Base-by-base conservation (phyloP, 2,113 vertebrate species). In the Tragelaphus scriptus region DNA sequence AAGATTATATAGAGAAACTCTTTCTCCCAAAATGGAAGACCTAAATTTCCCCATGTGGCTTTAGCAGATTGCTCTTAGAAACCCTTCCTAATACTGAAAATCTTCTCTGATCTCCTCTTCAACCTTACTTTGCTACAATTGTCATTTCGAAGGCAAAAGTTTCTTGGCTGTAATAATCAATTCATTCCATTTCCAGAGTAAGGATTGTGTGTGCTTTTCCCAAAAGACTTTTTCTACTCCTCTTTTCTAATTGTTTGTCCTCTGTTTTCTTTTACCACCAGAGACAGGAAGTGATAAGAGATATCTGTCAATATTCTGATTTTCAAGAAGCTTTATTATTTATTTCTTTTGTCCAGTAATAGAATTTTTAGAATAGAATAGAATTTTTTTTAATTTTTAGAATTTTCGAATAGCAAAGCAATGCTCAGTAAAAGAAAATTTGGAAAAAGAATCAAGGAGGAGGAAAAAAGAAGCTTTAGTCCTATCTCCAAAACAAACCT, bases 401-500 rank as follows among this genome's bases (percentile, higher is more conserved):
- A 61, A 87, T 87, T 96, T 93, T 56, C 32, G 28, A 90, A 32
- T 53, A 26, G 77, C 47, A 97, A 97, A 91, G 26, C 81, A 79
- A 90, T 88, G 53, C 23, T 88, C 32, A 82, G 53, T 84, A 61
- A 49, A 80, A 94, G n/a, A 85, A 94, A 88, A 81, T 85, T 47
- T 75, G 32, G 44, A 68, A 44, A 44, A 32, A 68, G 13, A 16
- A 71, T 16, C 3, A 93, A 92, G 4, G 13, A 49, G 19, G 68
- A 1, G 10, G 14, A 3, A 25, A 36, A 51, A 63, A 77, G 51
- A n/a, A 59, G 5, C 21, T 88, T 85, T 58, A 80, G 4, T 93
- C 3, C 7, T 80, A 8, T 88, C 28, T 5, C 10, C 5, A 88
- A 95, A 75, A 49, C 17, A 71, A 91, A 55, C 7, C 53, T 85